phyloP scores from a whole-genome alignment of 2,797 vertebrate genomes.

The Margarornis squamiger region DNA sequence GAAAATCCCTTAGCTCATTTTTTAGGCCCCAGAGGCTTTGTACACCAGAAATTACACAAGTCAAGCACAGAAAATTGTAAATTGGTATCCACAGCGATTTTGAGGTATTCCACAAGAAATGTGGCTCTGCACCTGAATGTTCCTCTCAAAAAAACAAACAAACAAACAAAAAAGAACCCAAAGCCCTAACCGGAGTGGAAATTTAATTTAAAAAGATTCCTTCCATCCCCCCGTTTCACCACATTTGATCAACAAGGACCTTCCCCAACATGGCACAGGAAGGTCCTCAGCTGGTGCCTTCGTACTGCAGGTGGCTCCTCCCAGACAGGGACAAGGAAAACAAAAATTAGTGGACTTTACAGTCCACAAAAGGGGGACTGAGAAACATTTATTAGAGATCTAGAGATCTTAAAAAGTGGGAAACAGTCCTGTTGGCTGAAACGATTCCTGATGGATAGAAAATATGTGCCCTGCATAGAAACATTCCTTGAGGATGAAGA shows the following conservation, averaged over 20 bases:
- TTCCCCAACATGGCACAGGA: background rate
- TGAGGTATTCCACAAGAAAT: slow-evolving; percentile 56
- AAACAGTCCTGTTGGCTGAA: background rate
- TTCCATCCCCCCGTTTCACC: background rate
- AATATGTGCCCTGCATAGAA: background rate
- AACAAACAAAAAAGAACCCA: background rate
- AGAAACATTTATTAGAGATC: background rate
- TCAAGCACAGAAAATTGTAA: slow-evolving; percentile 19
- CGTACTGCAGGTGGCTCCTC: background rate
- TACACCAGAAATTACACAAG: slow-evolving; percentile 64
- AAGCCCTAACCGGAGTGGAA: background rate
- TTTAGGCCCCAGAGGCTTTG: slow-evolving; percentile 23
- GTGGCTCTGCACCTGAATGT: slow-evolving; percentile 50
- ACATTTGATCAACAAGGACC: background rate
- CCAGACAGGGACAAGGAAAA: background rate
- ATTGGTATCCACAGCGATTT: slow-evolving; percentile 15
- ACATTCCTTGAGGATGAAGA: background rate
- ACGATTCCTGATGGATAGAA: background rate
- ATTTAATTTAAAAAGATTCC: background rate
- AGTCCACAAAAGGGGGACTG: background rate
- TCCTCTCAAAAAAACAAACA: slow-evolving; percentile 1
- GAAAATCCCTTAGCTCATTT: background rate
- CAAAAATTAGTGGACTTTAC: background rate
- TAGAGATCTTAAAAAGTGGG: background rate
- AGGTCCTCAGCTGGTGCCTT: background rate